A percentile compares a stretch with the other conserved stretches of the same genome.
Evolutionary conservation across 2,888 invertebrate species (phyloP).

Genomic region (Tipula unca): DNA sequence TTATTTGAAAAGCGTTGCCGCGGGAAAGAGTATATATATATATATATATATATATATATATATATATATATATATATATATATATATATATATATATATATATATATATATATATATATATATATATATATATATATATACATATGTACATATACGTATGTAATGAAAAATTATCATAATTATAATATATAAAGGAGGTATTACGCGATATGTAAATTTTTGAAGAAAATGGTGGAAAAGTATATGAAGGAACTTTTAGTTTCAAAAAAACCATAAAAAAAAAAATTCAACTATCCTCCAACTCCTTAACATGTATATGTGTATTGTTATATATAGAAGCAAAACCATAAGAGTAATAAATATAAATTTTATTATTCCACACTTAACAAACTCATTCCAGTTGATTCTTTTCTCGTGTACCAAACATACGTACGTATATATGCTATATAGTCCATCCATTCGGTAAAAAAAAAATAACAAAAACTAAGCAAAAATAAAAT

Average conservation of each 20-base stretch:
- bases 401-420: background rate
- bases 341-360: background rate
- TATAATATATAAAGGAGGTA: background rate
- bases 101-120: too few relatives aligned
- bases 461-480: background rate
- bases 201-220: background rate
- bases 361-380: constrained; percentile 14
- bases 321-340: background rate
- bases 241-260: background rate
- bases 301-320: background rate
- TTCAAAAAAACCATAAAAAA: background rate
- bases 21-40: too few relatives aligned
- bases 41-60: too few relatives aligned
- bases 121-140: too few relatives aligned
- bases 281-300: background rate
- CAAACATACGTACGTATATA: background rate
- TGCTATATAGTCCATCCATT: background rate
- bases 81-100: too few relatives aligned
- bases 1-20: background rate
- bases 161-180: background rate
- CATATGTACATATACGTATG: too few relatives aligned
- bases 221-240: background rate
- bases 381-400: background rate
- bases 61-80: too few relatives aligned
- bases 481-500: constrained; percentile 14